Percentiles rank a stretch among this genome's conserved stretches.
Evolutionary conservation across 1,140 invertebrate species (phyloP).

Genomic region (Polypedilum vanderplanki): DNA sequence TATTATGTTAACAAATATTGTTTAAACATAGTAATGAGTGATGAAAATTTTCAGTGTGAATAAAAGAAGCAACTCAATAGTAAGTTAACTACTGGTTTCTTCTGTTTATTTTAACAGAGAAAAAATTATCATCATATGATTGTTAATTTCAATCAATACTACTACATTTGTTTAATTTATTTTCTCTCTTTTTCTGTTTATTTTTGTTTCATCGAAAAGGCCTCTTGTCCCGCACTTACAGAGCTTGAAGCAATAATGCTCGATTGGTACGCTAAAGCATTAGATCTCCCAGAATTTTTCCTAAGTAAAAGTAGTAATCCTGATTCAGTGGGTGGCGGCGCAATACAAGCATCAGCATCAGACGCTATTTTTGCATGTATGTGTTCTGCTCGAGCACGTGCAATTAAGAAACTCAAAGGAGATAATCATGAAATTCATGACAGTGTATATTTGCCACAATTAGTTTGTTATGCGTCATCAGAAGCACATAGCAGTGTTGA

Average conservation of each 20-base stretch:
- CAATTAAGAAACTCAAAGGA: conserved; percentile 59
- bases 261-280: conserved; percentile 54
- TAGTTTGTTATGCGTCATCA: conserved; percentile 75
- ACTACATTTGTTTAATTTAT: conserved; percentile 26
- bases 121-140: background rate
- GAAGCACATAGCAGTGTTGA: conserved; percentile 91
- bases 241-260: conserved; percentile 77
- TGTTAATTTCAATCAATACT: conserved; percentile 26
- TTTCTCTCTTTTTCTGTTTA: conserved; percentile 33
- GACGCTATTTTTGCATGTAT: conserved; percentile 82
- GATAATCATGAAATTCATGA: conserved; percentile 47
- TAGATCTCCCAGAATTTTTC: conserved; percentile 51
- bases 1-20: too few relatives aligned
- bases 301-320: conserved; percentile 44
- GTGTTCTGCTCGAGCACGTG: conserved; percentile 67
- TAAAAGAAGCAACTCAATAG: too few relatives aligned
- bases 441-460: conserved; percentile 67
- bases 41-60: too few relatives aligned
- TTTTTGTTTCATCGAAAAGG: conserved; percentile 32
- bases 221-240: conserved; percentile 76
- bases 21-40: too few relatives aligned
- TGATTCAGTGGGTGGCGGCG: conserved; percentile 63
- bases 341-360: conserved; percentile 72
- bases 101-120: too few relatives aligned
- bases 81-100: too few relatives aligned